A percentile compares a stretch with the other conserved stretches of the same genome.
These are phyloP conservation scores for Sebastes variabilis DNA, from an alignment of 2,797 vertebrate genomes.

Conservation along the genomic window DNA sequence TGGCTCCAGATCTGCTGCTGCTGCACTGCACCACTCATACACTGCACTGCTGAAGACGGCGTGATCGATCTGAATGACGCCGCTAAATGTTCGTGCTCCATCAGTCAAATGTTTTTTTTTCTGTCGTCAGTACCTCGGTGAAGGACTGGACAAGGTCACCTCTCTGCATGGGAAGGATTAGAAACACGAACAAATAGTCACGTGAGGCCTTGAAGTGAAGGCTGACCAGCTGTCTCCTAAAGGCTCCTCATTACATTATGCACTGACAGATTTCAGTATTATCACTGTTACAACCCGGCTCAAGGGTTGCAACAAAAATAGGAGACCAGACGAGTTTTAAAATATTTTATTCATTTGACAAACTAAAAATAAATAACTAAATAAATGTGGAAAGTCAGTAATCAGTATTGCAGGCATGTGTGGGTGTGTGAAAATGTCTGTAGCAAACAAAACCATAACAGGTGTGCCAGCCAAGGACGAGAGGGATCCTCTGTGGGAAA, in stretches of 20 bases:
- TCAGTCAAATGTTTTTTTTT: slow-evolving; percentile 27
- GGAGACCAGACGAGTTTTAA: too few species aligned
- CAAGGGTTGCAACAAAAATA: too few species aligned
- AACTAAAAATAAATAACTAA: too few species aligned
- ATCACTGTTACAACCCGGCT: not conserved
- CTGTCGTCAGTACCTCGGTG: slow-evolving; percentile 10
- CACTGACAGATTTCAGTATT: not conserved
- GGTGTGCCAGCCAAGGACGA: too few species aligned
- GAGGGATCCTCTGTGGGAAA: too few species aligned
- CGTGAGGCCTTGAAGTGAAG: slow-evolving; percentile 1
- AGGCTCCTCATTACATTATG: not conserved
- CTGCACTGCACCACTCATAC: slow-evolving; percentile 5
- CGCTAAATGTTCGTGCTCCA: not conserved
- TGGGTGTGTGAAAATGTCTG: too few species aligned
- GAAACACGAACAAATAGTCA: not conserved
- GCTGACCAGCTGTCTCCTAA: not conserved
- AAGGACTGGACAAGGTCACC: slow-evolving; percentile 35
- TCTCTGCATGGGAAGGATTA: not conserved
- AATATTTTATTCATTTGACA: too few species aligned
- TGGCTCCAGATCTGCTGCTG: slow-evolving; percentile 2
- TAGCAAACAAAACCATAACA: too few species aligned
- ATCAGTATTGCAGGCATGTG: too few species aligned
- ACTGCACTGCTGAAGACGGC: not conserved
- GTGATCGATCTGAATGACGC: slow-evolving; percentile 22
- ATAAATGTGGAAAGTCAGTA: too few species aligned